Percentiles rank a stretch among this genome's conserved stretches.
phyloP scores from a whole-genome alignment of 2,797 vertebrate genomes.

The Melanotaenia boesemani region DNA sequence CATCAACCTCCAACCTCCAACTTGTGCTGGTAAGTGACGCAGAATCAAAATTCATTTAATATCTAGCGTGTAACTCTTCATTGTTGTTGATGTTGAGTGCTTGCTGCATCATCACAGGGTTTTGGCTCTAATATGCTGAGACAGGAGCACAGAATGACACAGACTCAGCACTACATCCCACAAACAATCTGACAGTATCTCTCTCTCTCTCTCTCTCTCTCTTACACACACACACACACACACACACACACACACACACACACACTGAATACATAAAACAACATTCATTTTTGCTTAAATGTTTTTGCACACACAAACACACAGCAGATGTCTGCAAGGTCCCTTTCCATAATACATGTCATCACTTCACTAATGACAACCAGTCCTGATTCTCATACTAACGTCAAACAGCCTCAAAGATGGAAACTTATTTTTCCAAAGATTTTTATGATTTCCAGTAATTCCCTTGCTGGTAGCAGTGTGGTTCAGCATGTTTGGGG shows the following conservation, averaged over 20 bases:
- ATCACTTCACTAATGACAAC: not conserved
- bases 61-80: constrained; percentile 8
- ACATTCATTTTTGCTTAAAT: constrained; percentile 9
- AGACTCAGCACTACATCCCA: constrained; percentile 31
- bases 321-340: not conserved
- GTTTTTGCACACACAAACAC: not conserved
- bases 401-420: not conserved
- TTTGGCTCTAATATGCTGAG: constrained; percentile 50
- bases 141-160: constrained; percentile 61
- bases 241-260: constrained; percentile 7
- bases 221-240: not conserved
- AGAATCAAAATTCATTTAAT: not conserved
- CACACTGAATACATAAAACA: not conserved
- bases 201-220: not conserved
- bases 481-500: no score
- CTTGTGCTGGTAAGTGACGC: constrained; percentile 1
- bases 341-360: not conserved
- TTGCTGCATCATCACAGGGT: constrained; percentile 51
- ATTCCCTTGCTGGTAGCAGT: no score
- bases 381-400: not conserved
- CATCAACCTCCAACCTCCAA: not conserved
- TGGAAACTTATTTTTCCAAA: not conserved
- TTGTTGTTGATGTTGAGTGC: constrained; percentile 29
- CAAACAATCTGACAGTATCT: constrained; percentile 42
- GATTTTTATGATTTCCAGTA: not conserved